Percentiles rank a stretch among this genome's conserved stretches.
These are phyloP conservation scores for Tenthredo amoena DNA, from an alignment of 2,888 invertebrate genomes.

Conservation along the genomic window DNA sequence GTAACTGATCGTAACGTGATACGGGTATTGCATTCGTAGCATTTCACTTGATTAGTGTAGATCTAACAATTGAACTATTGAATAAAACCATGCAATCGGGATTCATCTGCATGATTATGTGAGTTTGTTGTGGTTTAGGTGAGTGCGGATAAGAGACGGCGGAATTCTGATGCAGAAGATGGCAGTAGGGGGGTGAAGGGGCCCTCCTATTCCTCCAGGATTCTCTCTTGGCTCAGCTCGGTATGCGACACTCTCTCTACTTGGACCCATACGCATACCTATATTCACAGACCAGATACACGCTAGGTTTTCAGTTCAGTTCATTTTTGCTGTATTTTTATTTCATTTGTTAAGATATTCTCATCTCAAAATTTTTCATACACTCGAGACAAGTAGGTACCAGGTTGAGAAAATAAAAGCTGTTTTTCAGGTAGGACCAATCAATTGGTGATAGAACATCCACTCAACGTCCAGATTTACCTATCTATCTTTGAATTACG, in stretches of 20 bases:
- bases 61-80: background rate
- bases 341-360: constrained; percentile 30
- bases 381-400: constrained; percentile 50
- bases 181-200: constrained; percentile 72
- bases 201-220: constrained; percentile 76
- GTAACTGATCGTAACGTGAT: background rate
- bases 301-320: constrained; percentile 45
- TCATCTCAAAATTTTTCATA: constrained; percentile 15
- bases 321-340: constrained; percentile 37
- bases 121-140: constrained; percentile 77
- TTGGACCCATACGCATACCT: constrained; percentile 76
- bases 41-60: background rate
- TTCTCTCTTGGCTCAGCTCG: constrained; percentile 77
- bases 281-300: constrained; percentile 60
- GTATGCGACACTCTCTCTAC: constrained; percentile 76
- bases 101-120: constrained; percentile 65
- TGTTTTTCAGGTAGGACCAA: constrained; percentile 24
- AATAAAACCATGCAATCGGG: constrained; percentile 20
- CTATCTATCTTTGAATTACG: background rate
- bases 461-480: background rate
- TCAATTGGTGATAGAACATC: background rate
- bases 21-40: background rate
- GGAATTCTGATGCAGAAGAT: constrained; percentile 75
- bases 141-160: constrained; percentile 76
- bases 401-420: constrained; percentile 15